Evolutionary conservation across 1,140 invertebrate species (phyloP).

Genomic region (Papilio aristodemus): DNA sequence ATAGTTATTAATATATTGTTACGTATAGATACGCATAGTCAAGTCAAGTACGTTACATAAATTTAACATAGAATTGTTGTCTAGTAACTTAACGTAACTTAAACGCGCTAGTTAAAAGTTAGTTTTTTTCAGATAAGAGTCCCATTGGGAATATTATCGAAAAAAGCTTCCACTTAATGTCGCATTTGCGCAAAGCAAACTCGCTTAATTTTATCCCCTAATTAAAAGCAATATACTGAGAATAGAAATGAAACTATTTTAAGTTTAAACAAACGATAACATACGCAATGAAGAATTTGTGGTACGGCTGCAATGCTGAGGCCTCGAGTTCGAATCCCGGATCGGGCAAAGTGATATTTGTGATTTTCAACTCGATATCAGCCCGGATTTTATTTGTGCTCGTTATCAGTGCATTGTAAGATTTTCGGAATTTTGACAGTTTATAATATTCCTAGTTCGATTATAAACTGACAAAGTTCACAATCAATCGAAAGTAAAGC

Average conservation of each 20-base stretch:
- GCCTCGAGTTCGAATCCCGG: no score
- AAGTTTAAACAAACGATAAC: not conserved
- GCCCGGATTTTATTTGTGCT: no score
- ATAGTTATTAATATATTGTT: constrained; percentile 28
- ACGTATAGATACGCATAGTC: constrained; percentile 26
- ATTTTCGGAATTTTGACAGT: no score
- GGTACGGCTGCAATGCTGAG: no score
- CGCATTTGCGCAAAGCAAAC: not conserved
- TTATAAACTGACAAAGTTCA: no score
- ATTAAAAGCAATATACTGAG: not conserved
- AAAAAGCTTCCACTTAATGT: constrained; percentile 1
- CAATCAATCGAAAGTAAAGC: no score
- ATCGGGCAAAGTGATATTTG: no score
- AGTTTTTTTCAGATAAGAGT: not conserved
- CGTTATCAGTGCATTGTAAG: no score
- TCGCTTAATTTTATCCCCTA: not conserved
- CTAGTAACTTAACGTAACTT: not conserved
- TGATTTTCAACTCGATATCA: no score
- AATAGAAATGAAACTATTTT: not conserved
- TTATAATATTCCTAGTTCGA: no score
- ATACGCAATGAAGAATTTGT: no score
- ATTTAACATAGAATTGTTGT: not conserved
- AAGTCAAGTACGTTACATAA: constrained; percentile 12
- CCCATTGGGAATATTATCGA: not conserved
- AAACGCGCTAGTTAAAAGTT: not conserved